Evolutionary conservation across 2,797 vertebrate species (phyloP).

Genomic region (Lacerta agilis): DNA sequence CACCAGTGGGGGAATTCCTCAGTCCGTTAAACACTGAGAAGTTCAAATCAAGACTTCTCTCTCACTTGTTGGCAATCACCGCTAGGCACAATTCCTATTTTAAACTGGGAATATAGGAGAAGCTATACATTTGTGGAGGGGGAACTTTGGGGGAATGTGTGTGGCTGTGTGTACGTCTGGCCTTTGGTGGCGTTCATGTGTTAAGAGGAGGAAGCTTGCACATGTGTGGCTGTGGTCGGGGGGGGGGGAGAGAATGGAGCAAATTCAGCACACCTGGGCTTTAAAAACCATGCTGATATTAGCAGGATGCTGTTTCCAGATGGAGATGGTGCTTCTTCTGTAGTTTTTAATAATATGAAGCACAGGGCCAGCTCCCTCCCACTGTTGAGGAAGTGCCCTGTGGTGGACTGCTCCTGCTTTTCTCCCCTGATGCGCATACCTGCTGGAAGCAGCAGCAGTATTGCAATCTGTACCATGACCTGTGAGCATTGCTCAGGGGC

Average conservation of each 20-base stretch:
- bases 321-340: not conserved
- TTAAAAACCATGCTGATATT: not conserved
- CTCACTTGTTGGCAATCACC: not conserved
- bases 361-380: not conserved
- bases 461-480: not conserved
- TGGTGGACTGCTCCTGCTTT: not conserved
- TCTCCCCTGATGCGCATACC: not conserved
- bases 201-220: not conserved
- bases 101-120: not conserved
- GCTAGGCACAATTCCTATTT: not conserved
- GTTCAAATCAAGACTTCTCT: not conserved
- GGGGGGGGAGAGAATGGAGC: not conserved
- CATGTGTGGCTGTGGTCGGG: not conserved
- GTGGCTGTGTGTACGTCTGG: not conserved
- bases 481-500: not conserved
- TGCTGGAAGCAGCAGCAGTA: not conserved
- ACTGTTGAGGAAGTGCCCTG: not conserved
- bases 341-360: not conserved
- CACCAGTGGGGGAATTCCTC: not conserved
- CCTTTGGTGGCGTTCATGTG: not conserved
- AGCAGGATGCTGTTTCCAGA: not conserved
- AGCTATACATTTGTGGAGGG: not conserved
- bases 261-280: not conserved
- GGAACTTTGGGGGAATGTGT: not conserved
- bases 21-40: not conserved